Conservation (phyloP, 2,113 vertebrate genomes). For the Mirounga angustirostris region DNA sequence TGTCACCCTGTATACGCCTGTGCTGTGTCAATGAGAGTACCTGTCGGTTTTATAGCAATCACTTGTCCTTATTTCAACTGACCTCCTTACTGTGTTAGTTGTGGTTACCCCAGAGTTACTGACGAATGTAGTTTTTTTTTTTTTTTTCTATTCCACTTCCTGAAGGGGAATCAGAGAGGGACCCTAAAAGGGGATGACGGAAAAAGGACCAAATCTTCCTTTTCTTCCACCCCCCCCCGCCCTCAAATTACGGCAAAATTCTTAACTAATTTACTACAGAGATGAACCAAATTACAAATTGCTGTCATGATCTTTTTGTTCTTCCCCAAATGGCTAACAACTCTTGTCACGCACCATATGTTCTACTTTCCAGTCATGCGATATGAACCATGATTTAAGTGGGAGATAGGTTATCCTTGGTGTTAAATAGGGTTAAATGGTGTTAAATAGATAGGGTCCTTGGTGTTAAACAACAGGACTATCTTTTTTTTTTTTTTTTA, state of each 20-base stretch:
- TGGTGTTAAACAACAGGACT: not conserved
- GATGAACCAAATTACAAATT: slow-evolving; percentile 40
- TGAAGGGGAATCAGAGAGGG: slow-evolving; percentile 63
- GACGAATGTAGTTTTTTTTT: slow-evolving; percentile 58
- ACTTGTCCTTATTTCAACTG: slow-evolving; percentile 74
- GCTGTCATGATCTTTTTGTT: not conserved
- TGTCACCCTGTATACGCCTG: not conserved
- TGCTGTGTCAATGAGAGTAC: not conserved
- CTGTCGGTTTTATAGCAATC: slow-evolving; percentile 80
- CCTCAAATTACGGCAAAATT: slow-evolving; percentile 53
- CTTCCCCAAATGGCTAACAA: not conserved
- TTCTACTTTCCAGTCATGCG: slow-evolving; percentile 65
- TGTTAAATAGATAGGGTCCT: not conserved
- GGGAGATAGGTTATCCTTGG: not conserved
- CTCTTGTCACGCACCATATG: not conserved
- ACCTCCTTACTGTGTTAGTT: slow-evolving; percentile 71
- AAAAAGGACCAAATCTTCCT: slow-evolving; percentile 56
- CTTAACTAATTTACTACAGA: slow-evolving; percentile 47
- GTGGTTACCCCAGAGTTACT: slow-evolving; percentile 77
- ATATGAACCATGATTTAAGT: not conserved
- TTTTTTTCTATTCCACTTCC: slow-evolving; percentile 79
- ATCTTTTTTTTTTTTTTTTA: too few relatives aligned
- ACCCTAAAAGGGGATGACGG: slow-evolving; percentile 56
- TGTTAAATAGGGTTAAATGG: too few relatives aligned
- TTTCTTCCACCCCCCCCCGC: slow-evolving; percentile 14